Evolutionary conservation across 2,797 vertebrate species (phyloP), one percentile per base, ranked within the genome.

Genomic region (Aratinga solstitialis): DNA sequence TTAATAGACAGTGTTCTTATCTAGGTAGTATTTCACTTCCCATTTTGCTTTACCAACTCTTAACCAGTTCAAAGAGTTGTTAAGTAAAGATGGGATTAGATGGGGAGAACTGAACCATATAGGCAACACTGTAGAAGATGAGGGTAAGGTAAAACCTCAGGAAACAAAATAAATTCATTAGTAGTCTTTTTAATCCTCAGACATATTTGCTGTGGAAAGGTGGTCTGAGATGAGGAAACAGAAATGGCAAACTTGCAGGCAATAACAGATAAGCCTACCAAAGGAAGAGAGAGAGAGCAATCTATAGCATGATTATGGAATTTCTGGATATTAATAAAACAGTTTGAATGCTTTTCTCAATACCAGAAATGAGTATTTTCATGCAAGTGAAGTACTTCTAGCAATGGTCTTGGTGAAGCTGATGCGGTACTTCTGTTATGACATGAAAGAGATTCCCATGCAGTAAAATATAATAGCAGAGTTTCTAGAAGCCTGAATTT

Each of bases 11-110:
- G 9, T 76, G 14, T 66, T 84, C 40, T 34, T 73, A 19, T 74
- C 59, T 54, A 54, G 45, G 34, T 75, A 53, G 50, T 26, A 82
- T 92, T 92, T 89, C 73, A 78, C 75, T 94, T 76, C 58, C 48
- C 0, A 0, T 74, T 79, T 93, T 95, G n/a, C 74, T 94, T 86
- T 80, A 34, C 69, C n/a, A 80, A 10, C n/a, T 40, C 5, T 86
- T 54, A 38, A 17, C 15, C n/a, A 36, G 15, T 93, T 92, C 89
- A 84, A 96, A 72, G 59, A 76, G 43, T 58, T 89, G 27, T 78
- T 90, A 85, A 71, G 74, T 91, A 94, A 96, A 94, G 72, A 89
- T 3, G 36, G 77, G 89, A 84, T 87, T 92, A 61, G 48, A 84
- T 59, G 21, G 50, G 89, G 63, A 90, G 81, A 96, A 94, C 54